phyloP scores from a whole-genome alignment of 2,888 invertebrate species.

The Mamestra brassicae region DNA sequence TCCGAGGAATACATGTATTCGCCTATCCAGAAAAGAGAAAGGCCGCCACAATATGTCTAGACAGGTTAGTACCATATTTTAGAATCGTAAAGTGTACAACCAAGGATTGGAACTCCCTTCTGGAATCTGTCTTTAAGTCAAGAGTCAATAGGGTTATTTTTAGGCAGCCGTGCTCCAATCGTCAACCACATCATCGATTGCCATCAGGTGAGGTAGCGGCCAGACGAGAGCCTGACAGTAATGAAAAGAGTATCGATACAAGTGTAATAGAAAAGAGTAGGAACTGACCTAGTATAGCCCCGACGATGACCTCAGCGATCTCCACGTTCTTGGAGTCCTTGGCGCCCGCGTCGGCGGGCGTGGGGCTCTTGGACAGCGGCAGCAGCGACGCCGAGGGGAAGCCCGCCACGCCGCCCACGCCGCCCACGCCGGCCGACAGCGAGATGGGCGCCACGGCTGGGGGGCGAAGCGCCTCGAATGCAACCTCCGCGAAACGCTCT shows the following conservation, averaged over 20 bases:
- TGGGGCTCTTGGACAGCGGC: conserved; percentile 95
- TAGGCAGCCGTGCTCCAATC: not conserved
- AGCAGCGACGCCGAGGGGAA: conserved; percentile 94
- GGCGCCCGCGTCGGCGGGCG: conserved; percentile 94
- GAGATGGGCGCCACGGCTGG: conserved; percentile 95
- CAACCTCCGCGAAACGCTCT: conserved; percentile 95
- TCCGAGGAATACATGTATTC: no score
- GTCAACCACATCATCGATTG: not conserved
- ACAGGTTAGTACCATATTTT: no score
- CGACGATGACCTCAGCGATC: conserved; percentile 98
- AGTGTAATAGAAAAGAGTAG: not conserved
- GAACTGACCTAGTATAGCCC: conserved; percentile 97
- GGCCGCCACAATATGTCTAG: no score
- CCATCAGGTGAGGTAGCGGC: not conserved
- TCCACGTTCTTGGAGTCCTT: conserved; percentile 98
- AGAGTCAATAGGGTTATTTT: not conserved
- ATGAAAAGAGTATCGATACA: not conserved
- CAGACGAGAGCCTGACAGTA: not conserved
- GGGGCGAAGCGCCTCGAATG: conserved; percentile 93
- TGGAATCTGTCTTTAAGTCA: not conserved
- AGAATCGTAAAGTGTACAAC: no score
- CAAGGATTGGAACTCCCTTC: no score
- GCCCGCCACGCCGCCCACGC: conserved; percentile 89
- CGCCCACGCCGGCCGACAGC: conserved; percentile 93
- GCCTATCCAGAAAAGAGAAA: no score